Conservation (phyloP, 2,797 vertebrate species). For the Eulemur rubriventer region DNA sequence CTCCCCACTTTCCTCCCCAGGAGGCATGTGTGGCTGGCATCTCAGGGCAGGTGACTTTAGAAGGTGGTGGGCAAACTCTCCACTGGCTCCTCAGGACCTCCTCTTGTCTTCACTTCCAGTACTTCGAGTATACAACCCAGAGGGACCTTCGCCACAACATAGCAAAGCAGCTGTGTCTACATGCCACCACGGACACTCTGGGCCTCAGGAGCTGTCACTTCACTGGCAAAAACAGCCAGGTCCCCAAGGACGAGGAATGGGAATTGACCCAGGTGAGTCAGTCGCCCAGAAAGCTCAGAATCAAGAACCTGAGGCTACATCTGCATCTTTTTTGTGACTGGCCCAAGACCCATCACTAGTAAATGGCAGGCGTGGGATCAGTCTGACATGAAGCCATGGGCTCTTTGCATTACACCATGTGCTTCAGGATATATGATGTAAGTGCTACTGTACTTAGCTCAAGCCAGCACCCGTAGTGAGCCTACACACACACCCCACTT, state of each 20-base stretch:
- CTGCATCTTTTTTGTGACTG: neutral
- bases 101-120: constrained; percentile 85
- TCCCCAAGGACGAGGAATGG: constrained; percentile 92
- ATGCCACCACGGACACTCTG: constrained; percentile 73
- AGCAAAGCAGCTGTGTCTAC: constrained; percentile 94
- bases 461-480: neutral
- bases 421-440: neutral
- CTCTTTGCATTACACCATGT: neutral
- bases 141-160: constrained; percentile 96
- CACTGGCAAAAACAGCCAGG: constrained; percentile 88
- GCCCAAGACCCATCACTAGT: neutral
- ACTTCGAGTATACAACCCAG: constrained; percentile 94
- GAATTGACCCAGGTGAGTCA: constrained; percentile 90
- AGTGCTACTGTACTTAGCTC: neutral
- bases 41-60: neutral
- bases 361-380: neutral
- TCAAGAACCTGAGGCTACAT: neutral
- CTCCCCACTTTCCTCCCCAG: neutral
- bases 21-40: neutral
- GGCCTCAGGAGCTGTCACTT: constrained; percentile 89
- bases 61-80: neutral
- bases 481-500: neutral
- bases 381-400: neutral
- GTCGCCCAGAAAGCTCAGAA: neutral
- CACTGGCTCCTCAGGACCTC: neutral